Base-by-base conservation (phyloP, 2,113 vertebrate species). In the Saccopteryx bilineata region DNA sequence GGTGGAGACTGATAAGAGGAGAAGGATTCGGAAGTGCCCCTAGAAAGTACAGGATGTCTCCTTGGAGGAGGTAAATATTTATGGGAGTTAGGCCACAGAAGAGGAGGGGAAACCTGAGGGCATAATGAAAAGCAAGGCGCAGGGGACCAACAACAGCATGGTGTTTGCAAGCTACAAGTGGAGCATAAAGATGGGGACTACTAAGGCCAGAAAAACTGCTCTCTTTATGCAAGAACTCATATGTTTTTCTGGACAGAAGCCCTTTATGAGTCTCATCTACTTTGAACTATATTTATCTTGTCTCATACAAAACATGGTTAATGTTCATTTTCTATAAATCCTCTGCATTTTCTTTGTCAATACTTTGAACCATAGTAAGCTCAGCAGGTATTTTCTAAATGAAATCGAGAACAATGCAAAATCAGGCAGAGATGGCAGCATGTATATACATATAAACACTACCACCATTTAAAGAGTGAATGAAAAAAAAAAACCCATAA, bases 271-370 rank as follows among this genome's bases (percentile, higher is more conserved):
- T 66, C 50, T 63, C 31, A 75, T 56, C 91, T 39, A 87, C 60
- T 60, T 94, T 86, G 66, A 93, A 78, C 81, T 90, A n/a, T 90
- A 82, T 90, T 96, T 94, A 85, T 95, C 61, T 89, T 65, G 12
- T 21, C 69, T 82, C 39, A 92, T 54, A 58, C 31, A 28, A 90
- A 60, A 96, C 39, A 79, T 87, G 66, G 26, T 68, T 92, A 93
- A 84, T n/a, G 80, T 82, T 33, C 2, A 8, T 85, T 91, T 95
- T 92, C 83, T 84, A 95, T 81, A 78, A 94, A 76, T 86, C 28
- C 12, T 86, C 23, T 95, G 54, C 19, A 92, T 52, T 61, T 93
- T 93, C 92, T 26, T 18, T 63, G 60, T 48, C 21, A 85, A 61
- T 74, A 78, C 33, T 74, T 93, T 66, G 52, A 93, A 39, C 17